These are phyloP conservation scores for Telenomus remus DNA, from an alignment of 1,140 invertebrate genomes.

Conservation along the genomic window DNA sequence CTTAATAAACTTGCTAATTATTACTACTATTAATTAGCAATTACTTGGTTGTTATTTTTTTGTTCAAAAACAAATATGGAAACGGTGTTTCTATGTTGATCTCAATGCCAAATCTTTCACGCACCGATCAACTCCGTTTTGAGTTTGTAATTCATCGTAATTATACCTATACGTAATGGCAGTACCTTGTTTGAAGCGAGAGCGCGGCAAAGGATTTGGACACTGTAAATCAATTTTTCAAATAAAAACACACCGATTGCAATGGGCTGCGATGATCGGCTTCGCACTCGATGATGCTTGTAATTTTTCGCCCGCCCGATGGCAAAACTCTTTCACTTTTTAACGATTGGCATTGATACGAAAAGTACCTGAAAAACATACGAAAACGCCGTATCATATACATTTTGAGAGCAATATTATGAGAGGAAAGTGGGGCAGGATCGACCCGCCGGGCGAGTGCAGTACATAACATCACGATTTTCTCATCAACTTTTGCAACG, in stretches of 20 bases:
- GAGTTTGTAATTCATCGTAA: constrained; percentile 2
- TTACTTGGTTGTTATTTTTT: too few species aligned
- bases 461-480: constrained; percentile 48
- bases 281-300: background rate
- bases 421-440: constrained; percentile 48
- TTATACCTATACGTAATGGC: constrained; percentile 25
- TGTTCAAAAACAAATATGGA: constrained; percentile 8
- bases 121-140: constrained; percentile 27
- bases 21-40: too few species aligned
- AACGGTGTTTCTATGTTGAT: constrained; percentile 34
- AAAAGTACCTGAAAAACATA: constrained; percentile 43
- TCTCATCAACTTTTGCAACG: constrained; percentile 43
- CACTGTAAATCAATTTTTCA: constrained; percentile 14
- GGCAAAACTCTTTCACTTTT: too few species aligned
- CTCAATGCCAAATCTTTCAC: constrained; percentile 29
- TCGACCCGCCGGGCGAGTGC: constrained; percentile 35
- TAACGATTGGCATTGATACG: constrained; percentile 27
- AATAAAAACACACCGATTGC: constrained; percentile 6
- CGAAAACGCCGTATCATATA: constrained; percentile 39
- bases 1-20: background rate
- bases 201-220: constrained; percentile 7
- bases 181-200: constrained; percentile 16
- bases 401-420: constrained; percentile 47
- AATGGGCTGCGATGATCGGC: background rate
- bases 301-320: background rate